Conservation (phyloP, 2,888 invertebrate genomes). For the Dascillus cervinus region DNA sequence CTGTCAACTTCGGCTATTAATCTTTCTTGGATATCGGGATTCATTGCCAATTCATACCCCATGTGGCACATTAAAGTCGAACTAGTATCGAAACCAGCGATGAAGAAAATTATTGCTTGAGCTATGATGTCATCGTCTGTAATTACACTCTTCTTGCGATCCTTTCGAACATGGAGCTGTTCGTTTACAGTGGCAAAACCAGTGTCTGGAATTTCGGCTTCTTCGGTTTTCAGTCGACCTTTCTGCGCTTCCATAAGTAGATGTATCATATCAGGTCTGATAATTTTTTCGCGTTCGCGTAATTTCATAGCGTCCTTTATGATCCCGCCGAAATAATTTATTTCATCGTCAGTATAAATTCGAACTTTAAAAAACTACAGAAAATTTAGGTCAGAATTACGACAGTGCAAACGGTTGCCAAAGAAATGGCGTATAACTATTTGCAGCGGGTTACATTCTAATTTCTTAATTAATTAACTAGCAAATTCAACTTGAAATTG, state of each 20-base stretch:
- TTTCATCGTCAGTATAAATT: slow-evolving; percentile 1
- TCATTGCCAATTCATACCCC: slow-evolving; percentile 49
- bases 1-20: slow-evolving; percentile 43
- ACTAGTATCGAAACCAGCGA: slow-evolving; percentile 45
- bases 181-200: slow-evolving; percentile 7
- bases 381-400: no score
- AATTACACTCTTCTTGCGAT: slow-evolving; percentile 10
- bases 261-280: slow-evolving; percentile 38
- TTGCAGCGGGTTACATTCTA: slow-evolving; percentile 1
- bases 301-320: slow-evolving; percentile 3
- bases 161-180: neutral
- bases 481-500: no score
- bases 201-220: neutral
- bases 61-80: slow-evolving; percentile 43
- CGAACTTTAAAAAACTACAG: neutral
- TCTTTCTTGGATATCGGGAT: slow-evolving; percentile 50
- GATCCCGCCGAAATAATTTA: slow-evolving; percentile 1
- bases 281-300: slow-evolving; percentile 1
- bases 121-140: slow-evolving; percentile 48
- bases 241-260: slow-evolving; percentile 32
- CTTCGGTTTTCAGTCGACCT: slow-evolving; percentile 12
- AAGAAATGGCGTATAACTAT: no score
- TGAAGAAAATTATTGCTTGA: slow-evolving; percentile 46
- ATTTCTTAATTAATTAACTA: neutral
- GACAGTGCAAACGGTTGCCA: no score